Evolutionary conservation across 1,140 invertebrate genomes (phyloP).

Genomic region (Philotrypesis tridentata): DNA sequence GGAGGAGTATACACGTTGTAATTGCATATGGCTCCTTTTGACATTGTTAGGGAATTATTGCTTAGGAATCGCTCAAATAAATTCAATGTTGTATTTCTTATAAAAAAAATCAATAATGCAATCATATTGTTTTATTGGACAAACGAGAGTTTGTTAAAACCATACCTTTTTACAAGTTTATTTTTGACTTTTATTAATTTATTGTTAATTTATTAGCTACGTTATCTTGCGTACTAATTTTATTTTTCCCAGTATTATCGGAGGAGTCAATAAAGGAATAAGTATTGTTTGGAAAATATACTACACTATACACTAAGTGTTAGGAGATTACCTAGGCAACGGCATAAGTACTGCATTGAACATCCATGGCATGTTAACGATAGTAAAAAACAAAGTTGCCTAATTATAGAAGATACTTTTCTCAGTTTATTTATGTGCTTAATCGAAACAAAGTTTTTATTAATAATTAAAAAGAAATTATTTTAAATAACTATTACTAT

Average conservation of each 20-base stretch:
- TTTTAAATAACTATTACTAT: neutral
- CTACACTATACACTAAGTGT: neutral
- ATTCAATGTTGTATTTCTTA: slow-evolving; percentile 73
- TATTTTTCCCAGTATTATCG: neutral
- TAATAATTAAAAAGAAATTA: too few species aligned
- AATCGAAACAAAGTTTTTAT: slow-evolving; percentile 2
- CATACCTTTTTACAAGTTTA: slow-evolving; percentile 24
- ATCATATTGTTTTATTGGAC: slow-evolving; percentile 36
- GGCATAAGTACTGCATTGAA: slow-evolving; percentile 7
- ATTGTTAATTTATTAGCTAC: neutral
- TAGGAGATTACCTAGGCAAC: slow-evolving; percentile 28
- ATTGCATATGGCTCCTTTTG: slow-evolving; percentile 60
- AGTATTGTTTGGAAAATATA: neutral
- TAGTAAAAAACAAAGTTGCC: slow-evolving; percentile 32
- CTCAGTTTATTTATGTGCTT: slow-evolving; percentile 27
- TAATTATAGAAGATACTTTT: slow-evolving; percentile 1
- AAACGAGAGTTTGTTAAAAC: slow-evolving; percentile 37
- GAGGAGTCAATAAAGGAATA: neutral
- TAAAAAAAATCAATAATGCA: slow-evolving; percentile 58
- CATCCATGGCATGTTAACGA: neutral
- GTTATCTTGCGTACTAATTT: neutral
- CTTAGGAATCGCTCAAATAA: slow-evolving; percentile 70
- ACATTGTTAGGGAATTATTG: slow-evolving; percentile 71
- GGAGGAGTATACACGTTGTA: slow-evolving; percentile 43
- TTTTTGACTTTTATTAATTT: slow-evolving; percentile 7